Percentiles rank a stretch among this genome's conserved stretches.
Conservation (phyloP, 2,113 vertebrate genomes). For the Strigops habroptila region DNA sequence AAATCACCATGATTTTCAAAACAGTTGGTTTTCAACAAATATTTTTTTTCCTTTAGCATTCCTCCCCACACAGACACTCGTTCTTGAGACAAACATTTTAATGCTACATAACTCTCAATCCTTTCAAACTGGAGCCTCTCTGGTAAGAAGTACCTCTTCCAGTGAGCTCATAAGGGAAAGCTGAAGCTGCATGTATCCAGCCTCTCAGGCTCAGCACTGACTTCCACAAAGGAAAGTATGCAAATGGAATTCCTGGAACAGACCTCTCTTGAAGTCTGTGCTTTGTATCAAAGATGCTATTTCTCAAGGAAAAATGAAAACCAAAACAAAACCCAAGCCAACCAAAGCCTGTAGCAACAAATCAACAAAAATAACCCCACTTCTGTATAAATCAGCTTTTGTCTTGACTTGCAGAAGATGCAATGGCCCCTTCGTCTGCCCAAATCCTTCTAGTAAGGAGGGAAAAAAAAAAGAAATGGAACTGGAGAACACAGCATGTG, state of each 20-base stretch:
- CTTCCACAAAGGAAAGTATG: constrained; percentile 16
- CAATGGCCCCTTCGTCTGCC: background rate
- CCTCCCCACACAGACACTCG: background rate
- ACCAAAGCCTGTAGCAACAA: background rate
- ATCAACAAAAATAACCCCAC: background rate
- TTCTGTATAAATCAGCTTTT: constrained; percentile 3
- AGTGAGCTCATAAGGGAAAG: background rate
- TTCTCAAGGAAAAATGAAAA: background rate
- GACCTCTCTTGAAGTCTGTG: background rate
- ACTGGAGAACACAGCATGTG: background rate
- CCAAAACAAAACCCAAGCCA: background rate
- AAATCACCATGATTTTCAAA: background rate
- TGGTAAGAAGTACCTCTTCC: background rate
- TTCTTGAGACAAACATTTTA: constrained; percentile 26
- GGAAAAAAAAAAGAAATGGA: background rate
- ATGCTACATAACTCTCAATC: background rate
- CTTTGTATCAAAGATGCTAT: background rate
- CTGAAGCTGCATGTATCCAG: background rate
- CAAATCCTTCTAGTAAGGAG: background rate
- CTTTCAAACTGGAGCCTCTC: background rate
- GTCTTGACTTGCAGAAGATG: constrained; percentile 22
- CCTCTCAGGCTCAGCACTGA: background rate
- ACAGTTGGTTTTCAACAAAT: background rate
- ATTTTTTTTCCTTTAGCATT: constrained; percentile 2
- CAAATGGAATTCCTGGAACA: constrained; percentile 31